Evolutionary conservation across 2,888 invertebrate species (phyloP).

Genomic region (Colostygia pectinataria): DNA sequence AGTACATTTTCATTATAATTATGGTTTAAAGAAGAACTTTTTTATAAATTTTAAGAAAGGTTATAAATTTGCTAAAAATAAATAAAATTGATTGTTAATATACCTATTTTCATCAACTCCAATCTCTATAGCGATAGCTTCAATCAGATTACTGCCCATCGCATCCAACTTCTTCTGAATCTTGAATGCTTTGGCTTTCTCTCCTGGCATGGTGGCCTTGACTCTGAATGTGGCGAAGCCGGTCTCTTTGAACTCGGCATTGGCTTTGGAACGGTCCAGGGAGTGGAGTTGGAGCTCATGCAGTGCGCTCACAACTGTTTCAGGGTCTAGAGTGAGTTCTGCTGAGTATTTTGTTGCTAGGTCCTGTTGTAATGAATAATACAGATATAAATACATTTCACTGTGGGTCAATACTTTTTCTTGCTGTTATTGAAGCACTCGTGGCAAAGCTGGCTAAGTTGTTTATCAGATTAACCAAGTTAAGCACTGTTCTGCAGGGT

Average conservation of each 20-base stretch:
- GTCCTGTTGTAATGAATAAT: constrained; percentile 68
- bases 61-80: no score
- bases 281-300: constrained; percentile 87
- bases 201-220: constrained; percentile 82
- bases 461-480: no score
- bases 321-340: constrained; percentile 77
- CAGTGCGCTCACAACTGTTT: constrained; percentile 80
- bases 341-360: constrained; percentile 83
- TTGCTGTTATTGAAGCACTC: no score
- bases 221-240: constrained; percentile 89
- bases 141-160: constrained; percentile 81
- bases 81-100: no score
- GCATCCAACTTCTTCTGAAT: constrained; percentile 82
- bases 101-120: constrained; percentile 68
- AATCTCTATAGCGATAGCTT: constrained; percentile 75
- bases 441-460: no score
- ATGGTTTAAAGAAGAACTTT: no score
- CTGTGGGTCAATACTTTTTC: no score
- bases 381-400: neutral
- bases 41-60: no score
- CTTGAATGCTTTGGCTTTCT: constrained; percentile 73
- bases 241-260: constrained; percentile 86
- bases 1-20: no score
- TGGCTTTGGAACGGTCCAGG: constrained; percentile 87
- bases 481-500: no score